Base-by-base conservation (phyloP, 2,888 invertebrate genomes). In the Zeuzera pyrina region DNA sequence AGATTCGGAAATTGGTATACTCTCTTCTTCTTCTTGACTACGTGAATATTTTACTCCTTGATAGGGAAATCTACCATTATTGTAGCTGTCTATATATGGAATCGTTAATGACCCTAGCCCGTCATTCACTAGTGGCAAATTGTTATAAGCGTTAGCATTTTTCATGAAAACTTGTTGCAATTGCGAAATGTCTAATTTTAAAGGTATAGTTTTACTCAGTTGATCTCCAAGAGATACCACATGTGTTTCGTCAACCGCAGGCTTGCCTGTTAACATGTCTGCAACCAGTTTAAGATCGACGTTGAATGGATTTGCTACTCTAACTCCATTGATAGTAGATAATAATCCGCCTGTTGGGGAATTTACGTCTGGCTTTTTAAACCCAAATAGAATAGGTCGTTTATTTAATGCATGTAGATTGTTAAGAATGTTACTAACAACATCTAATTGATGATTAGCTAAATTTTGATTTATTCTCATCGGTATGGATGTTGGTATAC, bases 271-370 rank as follows among this genome's bases (percentile, higher is more conserved):
- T 30, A 85, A 55, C 64, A 84, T 72, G 33, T 84, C 84, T 15
- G 79, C 71, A 1, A 84, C 76, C 24, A 84, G 46, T 53, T 78
- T 81, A 2, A 85, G 48, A 47, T 85, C 84, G 6, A 85, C 62
- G 44, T 85, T 85, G 36, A 72, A 85, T 8, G 85, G 85, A 42
- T 85, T 85, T 2, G 73, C 73, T n/a, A 85, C 74, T 62, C 76
- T 74, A 36, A 79, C 72, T 3, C 84, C 85, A 47, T 85, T 81
- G 12, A 85, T 76, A 1, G 70, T 81, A 2, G 84, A 69, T 27
- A 84, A 15, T 29, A 61, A 41, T 23, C 54, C 54, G n/a, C 45
- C 46, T 10, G 47, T 39, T 49, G 72, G 69, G 13, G 59, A 32
- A 30, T 79, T 72, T 10, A 68, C 47, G 33, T 79, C 77, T 7